These are phyloP conservation scores for Semotilus atromaculatus DNA, from an alignment of 2,797 vertebrate genomes.

Conservation along the genomic window DNA sequence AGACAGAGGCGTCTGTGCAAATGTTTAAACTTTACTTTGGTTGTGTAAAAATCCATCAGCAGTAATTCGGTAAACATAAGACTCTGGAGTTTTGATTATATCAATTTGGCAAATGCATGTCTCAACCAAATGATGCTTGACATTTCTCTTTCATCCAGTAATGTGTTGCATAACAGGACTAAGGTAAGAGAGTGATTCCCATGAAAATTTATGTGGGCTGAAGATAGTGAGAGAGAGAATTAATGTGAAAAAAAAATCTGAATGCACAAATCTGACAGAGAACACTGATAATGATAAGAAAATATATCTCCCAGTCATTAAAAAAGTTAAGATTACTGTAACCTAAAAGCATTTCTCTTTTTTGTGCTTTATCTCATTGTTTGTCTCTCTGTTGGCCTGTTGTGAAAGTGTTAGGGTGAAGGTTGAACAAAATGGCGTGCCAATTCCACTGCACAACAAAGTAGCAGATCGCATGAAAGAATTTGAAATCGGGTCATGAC, in stretches of 20 bases:
- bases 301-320: neutral
- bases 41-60: neutral
- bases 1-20: neutral
- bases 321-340: neutral
- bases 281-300: constrained; percentile 2
- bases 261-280: neutral
- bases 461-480: neutral
- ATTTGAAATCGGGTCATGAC: neutral
- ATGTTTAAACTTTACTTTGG: neutral
- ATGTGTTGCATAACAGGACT: constrained; percentile 35
- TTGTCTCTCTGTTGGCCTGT: neutral
- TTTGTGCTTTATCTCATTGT: constrained; percentile 3
- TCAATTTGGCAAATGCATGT: neutral
- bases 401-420: neutral
- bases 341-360: neutral
- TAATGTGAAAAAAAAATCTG: neutral
- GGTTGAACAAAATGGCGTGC: neutral
- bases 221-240: neutral
- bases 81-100: neutral
- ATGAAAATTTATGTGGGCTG: constrained; percentile 4
- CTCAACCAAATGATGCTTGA: constrained; percentile 9
- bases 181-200: constrained; percentile 11
- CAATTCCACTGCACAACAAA: neutral
- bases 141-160: constrained; percentile 9
- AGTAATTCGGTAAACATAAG: neutral